Evolutionary conservation across 2,888 invertebrate species (phyloP), one percentile per base, ranked within the genome.

Genomic region (Nomada ruficornis): DNA sequence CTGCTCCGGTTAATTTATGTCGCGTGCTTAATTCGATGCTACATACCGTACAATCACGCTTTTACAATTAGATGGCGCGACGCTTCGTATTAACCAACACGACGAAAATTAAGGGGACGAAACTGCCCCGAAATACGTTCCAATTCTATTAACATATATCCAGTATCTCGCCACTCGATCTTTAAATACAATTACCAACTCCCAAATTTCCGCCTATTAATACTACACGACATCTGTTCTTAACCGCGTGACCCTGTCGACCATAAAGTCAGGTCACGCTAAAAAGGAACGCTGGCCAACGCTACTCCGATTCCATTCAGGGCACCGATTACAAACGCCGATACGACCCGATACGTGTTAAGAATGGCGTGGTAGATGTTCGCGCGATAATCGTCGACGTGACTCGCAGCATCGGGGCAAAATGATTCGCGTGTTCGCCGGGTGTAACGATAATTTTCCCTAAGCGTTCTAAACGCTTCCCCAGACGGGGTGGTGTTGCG

Each of bases 361-460:
- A 74, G 57, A 62, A 59, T 52, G 36, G 13, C 50, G 52, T 52
- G 69, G 64, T 81, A 81, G 81, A 81, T 62, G 74, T 62, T 77
- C 77, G 36, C 50, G 50, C 77, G 82, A 82, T 82, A 86, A 85
- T 71, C 59, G 79, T 42, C 68, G 69, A 52, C 71, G 76, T 81
- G 77, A 70, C 77, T 80, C 75, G 54, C 64, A 65, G 13, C 64
- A 60, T 59, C 52, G 62, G 68, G 59, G 68, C 42, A 62, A 68
- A 73, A 70, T 81, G 71, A 80, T 77, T 78, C 77, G 77, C 82
- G 65, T 80, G 80, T 80, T 82, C 77, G 42, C 47, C n/a, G 55
- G 74, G 77, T 77, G 81, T 82, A 80, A 86, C 77, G 74, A 86
- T 86, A 82, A 86, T 78, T 84, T 79, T 81, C 77, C 79, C 68